These are phyloP conservation scores for Amphipoea lucens DNA, from an alignment of 2,888 invertebrate species.

Conservation along the genomic window DNA sequence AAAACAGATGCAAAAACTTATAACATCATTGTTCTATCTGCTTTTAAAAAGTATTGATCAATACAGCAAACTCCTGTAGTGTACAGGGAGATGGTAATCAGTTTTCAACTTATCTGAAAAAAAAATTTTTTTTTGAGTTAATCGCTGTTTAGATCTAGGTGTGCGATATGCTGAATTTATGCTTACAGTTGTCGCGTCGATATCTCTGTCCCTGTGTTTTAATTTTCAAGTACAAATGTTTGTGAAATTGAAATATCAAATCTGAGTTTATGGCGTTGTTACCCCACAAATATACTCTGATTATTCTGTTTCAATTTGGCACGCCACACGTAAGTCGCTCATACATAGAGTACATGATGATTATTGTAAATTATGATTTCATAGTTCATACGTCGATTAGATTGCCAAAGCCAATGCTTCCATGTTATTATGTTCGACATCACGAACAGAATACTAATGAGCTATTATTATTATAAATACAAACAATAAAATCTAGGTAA, in stretches of 20 bases:
- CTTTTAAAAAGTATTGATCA: too few relatives aligned
- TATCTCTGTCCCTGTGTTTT: background rate
- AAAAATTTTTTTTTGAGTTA: too few relatives aligned
- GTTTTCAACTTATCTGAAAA: too few relatives aligned
- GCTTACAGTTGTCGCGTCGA: background rate
- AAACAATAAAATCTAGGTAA: conserved; percentile 59
- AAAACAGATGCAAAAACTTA: too few relatives aligned
- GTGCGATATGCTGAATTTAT: background rate
- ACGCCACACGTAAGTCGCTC: conserved; percentile 26
- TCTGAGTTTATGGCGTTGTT: background rate
- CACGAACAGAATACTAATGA: conserved; percentile 70
- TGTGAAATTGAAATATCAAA: conserved; percentile 22
- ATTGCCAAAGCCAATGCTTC: conserved; percentile 65
- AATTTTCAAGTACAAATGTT: conserved; percentile 46
- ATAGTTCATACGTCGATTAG: conserved; percentile 64
- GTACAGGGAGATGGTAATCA: too few relatives aligned
- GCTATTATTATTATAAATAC: conserved; percentile 58
- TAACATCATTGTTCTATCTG: too few relatives aligned
- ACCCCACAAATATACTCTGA: background rate
- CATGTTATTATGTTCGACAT: conserved; percentile 66
- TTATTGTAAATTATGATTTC: conserved; percentile 64
- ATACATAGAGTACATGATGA: conserved; percentile 28
- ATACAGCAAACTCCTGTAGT: too few relatives aligned
- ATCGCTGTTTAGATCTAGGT: too few relatives aligned
- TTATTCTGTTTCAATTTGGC: conserved; percentile 46